Evolutionary conservation across 2,888 invertebrate species (phyloP), one percentile per base, ranked within the genome.

Genomic region (Globia sparganii): DNA sequence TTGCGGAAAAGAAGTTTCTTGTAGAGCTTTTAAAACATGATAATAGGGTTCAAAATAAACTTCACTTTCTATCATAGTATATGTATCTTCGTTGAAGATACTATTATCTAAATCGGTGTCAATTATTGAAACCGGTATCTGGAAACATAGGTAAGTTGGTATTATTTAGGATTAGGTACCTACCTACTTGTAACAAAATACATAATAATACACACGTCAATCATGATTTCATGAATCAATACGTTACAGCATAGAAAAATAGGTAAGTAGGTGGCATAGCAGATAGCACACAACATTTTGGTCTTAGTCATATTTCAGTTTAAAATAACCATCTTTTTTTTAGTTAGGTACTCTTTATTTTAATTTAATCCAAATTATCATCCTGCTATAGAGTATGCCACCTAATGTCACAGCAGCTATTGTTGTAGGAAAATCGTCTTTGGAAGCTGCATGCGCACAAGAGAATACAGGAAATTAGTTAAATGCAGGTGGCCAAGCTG

Each of bases 11-110:
- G 93, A 90, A 58, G 98, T 97, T 9, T 94, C 94, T 90, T 98
- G 97, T 43, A 99, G 91, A 58, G 97, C 98, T 83, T 96, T 97
- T 70, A 98, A 95, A 0, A 98, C 98, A 86, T 98, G 98, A 80
- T 97, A 96, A 91, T 98, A 99, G 0, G 98, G 98, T 90, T 98
- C 98, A 92, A 98, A 98, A 92, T 98, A 99, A 1, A 98, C 97
- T 80, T 97, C 97, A 68, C 98, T 97, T 93, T 98, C 98, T 46
- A 98, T 97, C 98, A 99, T 98, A 1, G 97, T 92, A 86, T 94
- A 96, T 3, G 75, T 72, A 25, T 92, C 92, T 21, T 89, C 85
- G 56, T 90, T 90, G 67, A 85, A 90, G 4, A 94, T 78, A 65
- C 91, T 80, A 25, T 89, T 88, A 37, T 88, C 86, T 34, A 86